Evolutionary conservation across 1,140 invertebrate species (phyloP), one percentile per base, ranked within the genome.

Genomic region (Drosophila arawakana): DNA sequence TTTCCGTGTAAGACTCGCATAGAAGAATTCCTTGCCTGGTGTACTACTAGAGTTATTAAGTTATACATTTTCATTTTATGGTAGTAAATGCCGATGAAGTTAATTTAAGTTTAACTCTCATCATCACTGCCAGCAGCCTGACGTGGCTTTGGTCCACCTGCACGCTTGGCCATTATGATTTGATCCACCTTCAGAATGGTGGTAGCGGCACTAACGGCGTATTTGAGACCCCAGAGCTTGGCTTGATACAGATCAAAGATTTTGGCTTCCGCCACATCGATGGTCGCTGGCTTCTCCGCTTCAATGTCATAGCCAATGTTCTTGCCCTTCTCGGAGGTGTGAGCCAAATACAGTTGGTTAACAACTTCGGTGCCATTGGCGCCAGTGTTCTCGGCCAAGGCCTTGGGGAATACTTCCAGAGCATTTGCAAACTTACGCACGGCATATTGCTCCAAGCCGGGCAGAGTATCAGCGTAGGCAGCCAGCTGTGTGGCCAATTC

Each of bases 81-180:
- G 49, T 10, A 10, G 49, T 70, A 13, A 49, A 54, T 7, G 52
- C 49, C 55, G 35, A 30, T 30, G 25, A 30, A 30, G 25, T 30
- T 21, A 21, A 21, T 1, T 55, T 55, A 60, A 60, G 80, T 49
- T 81, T 92, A 92, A 72, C 83, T 92, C 62, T 92, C 91, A 61
- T 92, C 91, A 80, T 92, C 91, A 73, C 90, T 91, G 77, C 89
- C 91, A 25, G 89, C 89, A 30, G 75, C 76, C 74, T 92, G 91
- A 66, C 91, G 73, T 34, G 96, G 94, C 93, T 99, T 98, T 1
- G 98, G 98, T 55, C 98, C 98, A 63, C 98, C 98, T 15, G 98
- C 98, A 89, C 96, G 95, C 93, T 99, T 99, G 1, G 98, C 98
- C 98, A 99, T 99, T 67, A 99, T 99, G 70, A 99, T 99, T 93